Percentiles rank a stretch among this genome's conserved stretches.
Conservation (phyloP, 2,113 vertebrate species). For the Pelusios castaneus region DNA sequence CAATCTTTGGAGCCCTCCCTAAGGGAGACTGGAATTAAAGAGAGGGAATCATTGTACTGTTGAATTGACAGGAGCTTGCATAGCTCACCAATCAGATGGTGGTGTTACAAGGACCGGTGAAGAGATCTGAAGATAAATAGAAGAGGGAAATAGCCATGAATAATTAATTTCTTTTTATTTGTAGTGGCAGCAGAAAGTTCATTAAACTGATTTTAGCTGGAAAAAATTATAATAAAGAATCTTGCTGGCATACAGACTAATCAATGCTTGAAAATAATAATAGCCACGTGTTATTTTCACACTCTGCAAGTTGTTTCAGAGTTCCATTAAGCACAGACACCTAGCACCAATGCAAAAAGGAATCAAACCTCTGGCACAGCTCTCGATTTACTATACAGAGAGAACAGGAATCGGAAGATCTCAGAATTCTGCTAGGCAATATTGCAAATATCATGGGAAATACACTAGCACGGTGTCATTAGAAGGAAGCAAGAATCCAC, state of each 20-base stretch:
- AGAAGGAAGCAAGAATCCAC: slow-evolving; percentile 8
- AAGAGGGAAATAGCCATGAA: not conserved
- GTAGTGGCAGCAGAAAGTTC: not conserved
- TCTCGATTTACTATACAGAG: not conserved
- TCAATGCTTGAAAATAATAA: not conserved
- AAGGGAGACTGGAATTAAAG: not conserved
- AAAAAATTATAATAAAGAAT: not conserved
- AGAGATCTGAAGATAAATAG: not conserved
- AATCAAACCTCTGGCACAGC: slow-evolving; percentile 7
- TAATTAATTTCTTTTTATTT: not conserved
- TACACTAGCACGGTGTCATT: not conserved
- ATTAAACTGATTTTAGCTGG: not conserved
- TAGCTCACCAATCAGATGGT: not conserved
- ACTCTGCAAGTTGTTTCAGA: not conserved
- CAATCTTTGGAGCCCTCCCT: not conserved
- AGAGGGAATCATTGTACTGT: not conserved
- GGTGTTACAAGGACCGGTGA: not conserved
- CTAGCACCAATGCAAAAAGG: not conserved
- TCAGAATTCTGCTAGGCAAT: slow-evolving; percentile 21
- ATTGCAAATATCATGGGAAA: slow-evolving; percentile 3
- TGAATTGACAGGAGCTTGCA: not conserved
- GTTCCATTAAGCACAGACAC: not conserved
- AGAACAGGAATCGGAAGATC: not conserved
- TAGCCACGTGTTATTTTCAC: not conserved
- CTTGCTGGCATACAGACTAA: not conserved